A percentile compares a stretch with the other conserved stretches of the same genome.
Conservation (phyloP, 2,113 vertebrate species). For the Octodon degus region DNA sequence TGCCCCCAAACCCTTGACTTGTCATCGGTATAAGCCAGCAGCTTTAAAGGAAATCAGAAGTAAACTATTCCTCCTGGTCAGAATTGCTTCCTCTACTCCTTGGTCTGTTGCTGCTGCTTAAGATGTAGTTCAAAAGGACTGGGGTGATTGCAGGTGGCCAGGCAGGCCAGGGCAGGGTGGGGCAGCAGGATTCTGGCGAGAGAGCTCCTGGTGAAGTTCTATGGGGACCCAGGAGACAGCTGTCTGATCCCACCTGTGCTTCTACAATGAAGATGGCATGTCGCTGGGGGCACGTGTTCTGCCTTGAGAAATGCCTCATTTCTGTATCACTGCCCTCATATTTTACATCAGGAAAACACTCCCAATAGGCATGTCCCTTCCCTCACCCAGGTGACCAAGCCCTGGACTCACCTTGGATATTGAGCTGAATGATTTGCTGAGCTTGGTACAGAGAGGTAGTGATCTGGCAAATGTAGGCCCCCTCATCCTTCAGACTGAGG, state of each 20-base stretch:
- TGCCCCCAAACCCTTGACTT: not conserved
- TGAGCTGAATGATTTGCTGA: conserved; percentile 89
- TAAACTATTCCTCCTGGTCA: not conserved
- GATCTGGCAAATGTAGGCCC: conserved; percentile 89
- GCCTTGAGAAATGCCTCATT: not conserved
- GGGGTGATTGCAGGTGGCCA: not conserved
- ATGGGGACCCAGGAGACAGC: not conserved
- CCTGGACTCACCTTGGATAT: conserved; percentile 85
- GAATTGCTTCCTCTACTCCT: not conserved
- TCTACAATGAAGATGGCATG: not conserved
- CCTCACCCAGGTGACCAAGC: not conserved
- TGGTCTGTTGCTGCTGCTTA: not conserved
- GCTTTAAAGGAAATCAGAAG: not conserved
- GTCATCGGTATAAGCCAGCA: not conserved
- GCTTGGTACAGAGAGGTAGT: conserved; percentile 80
- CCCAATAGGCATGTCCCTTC: not conserved
- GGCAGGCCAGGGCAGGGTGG: not conserved
- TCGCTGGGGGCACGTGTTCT: not conserved
- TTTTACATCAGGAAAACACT: not conserved
- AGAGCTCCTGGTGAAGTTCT: not conserved
- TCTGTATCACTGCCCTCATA: not conserved
- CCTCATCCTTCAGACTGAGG: conserved; percentile 87
- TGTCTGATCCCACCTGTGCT: not conserved
- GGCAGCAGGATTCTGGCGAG: not conserved
- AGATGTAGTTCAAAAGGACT: not conserved